Evolutionary conservation across 2,113 vertebrate genomes (phyloP).

Genomic region (Podarcis muralis): DNA sequence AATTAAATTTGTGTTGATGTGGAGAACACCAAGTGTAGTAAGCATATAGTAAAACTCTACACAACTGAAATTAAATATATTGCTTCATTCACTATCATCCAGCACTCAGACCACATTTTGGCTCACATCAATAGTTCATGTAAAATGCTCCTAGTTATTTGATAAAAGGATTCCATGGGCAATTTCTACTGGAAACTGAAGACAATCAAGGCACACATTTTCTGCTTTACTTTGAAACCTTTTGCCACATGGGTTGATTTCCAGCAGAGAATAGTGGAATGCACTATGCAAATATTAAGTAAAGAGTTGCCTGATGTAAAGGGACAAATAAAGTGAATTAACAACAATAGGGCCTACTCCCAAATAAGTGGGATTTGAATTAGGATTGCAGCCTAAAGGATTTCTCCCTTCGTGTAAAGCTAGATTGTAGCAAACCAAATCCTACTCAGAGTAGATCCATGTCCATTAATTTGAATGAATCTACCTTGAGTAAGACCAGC

Average conservation of each 20-base stretch:
- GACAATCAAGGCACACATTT: background rate
- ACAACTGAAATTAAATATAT: accelerated
- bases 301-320: background rate
- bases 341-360: too few species aligned
- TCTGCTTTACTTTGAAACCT: background rate
- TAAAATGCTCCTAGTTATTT: background rate
- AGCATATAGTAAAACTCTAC: background rate
- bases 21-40: accelerated
- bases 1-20: accelerated
- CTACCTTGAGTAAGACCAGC: too few species aligned
- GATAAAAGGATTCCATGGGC: background rate
- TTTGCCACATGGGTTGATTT: background rate
- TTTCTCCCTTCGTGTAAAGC: background rate
- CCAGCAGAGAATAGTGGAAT: background rate
- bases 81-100: accelerated
- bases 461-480: too few species aligned
- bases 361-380: too few species aligned
- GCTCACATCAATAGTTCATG: background rate
- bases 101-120: background rate
- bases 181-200: background rate
- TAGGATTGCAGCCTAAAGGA: too few species aligned
- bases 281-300: background rate
- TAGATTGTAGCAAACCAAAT: too few species aligned
- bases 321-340: too few species aligned
- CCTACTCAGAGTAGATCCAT: too few species aligned